Base-by-base conservation (phyloP, 2,888 invertebrate genomes). In the Caenorhabditis wallacei region DNA sequence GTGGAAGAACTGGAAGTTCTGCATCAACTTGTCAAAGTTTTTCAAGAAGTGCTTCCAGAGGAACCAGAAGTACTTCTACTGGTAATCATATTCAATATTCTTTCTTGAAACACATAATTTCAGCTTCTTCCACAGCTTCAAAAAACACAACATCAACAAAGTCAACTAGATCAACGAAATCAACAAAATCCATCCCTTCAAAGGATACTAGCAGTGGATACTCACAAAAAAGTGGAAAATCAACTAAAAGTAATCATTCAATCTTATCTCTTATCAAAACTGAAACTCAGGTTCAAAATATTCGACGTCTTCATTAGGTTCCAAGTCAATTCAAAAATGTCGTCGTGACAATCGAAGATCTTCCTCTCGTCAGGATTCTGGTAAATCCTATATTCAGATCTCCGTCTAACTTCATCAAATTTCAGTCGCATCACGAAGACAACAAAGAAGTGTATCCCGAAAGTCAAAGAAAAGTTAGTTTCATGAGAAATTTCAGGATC, bases 341-440 rank as follows among this genome's bases (percentile, higher is more conserved):
- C 71, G 71, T 22, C 61, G 71, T 22, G 30, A 16, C n/a, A 24
- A 30, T 3, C 20, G 13, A 22, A 61, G 24, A 8, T 51, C 46
- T 20, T 24, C 18, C 1, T 59, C 51, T 16, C 71, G 61, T 4
- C 30, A 53, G 8, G 53, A 48, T n/a, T 61, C 71, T 7, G 48
- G 68, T 68, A 16, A 18, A 53, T 40, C 10, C 8, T 16, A 2
- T 30, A 3, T 16, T 57, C 20, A 22, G n/a, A 18, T n/a, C 1
- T 35, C 8, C 11, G 4, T 18, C 18, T 16, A n/a, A n/a, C n/a
- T 30, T n/a, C 5, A 2, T 18, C 2, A 5, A 1, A 16, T 46
- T 70, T 57, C 57, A 70, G 70, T 24, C 3, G 66, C 66, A 10
- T 68, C 75, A 10, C 20, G 75, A 18, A 66, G 59, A 24, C 71